Conservation (phyloP, 1,140 invertebrate genomes). For the Pseudoatta argentina region DNA sequence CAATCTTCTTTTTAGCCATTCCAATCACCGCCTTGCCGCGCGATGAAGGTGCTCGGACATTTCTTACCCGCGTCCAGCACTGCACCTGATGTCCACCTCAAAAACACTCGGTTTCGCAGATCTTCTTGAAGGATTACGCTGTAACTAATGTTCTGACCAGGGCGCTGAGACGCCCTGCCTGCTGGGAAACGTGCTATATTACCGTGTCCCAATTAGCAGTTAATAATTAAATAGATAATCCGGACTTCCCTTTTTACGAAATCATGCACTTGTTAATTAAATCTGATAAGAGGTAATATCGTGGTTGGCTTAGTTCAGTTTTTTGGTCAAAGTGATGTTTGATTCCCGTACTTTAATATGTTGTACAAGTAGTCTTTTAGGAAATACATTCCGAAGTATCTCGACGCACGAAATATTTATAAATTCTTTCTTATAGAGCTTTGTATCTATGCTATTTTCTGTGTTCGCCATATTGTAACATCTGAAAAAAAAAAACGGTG, state of each 20-base stretch:
- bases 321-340: background rate
- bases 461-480: too few relatives aligned
- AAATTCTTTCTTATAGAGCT: too few relatives aligned
- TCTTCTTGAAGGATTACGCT: conserved; percentile 67
- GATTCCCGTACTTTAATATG: background rate
- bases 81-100: conserved; percentile 67
- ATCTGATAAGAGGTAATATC: conserved; percentile 27
- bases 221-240: conserved; percentile 62
- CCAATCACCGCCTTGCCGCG: conserved; percentile 29
- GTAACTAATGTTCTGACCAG: conserved; percentile 63
- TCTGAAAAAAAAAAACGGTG: too few relatives aligned
- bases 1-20: background rate
- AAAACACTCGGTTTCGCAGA: conserved; percentile 62
- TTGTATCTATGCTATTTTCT: too few relatives aligned
- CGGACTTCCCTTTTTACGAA: conserved; percentile 25
- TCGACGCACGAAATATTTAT: too few relatives aligned
- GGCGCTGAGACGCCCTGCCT: conserved; percentile 26
- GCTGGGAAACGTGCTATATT: conserved; percentile 47
- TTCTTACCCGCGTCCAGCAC: conserved; percentile 62
- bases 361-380: background rate
- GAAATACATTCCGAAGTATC: background rate
- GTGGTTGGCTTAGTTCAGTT: background rate
- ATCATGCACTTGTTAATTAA: conserved; percentile 48
- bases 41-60: conserved; percentile 43
- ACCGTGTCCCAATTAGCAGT: conserved; percentile 12